Percentiles rank a stretch among this genome's conserved stretches.
Evolutionary conservation across 2,888 invertebrate genomes (phyloP).

Genomic region (Pyrocoelia pectoralis): DNA sequence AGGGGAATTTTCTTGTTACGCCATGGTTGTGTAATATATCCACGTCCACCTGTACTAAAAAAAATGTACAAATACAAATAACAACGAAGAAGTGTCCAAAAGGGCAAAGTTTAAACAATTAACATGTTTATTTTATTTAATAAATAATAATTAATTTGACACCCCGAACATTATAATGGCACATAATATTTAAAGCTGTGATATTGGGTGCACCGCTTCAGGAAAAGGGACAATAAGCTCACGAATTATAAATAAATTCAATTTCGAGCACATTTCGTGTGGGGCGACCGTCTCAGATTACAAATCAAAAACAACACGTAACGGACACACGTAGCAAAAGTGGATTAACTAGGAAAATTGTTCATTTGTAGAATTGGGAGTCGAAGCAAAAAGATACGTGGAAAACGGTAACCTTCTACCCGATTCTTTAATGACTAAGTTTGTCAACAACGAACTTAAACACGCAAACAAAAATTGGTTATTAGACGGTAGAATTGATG

Average conservation of each 20-base stretch:
- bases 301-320: constrained; percentile 78
- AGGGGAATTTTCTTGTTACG: no score
- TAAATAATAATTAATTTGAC: no score
- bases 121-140: no score
- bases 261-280: constrained; percentile 89
- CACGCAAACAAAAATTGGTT: constrained; percentile 76
- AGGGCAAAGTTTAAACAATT: no score
- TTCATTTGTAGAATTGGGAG: constrained; percentile 66
- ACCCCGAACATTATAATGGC: no score
- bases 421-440: constrained; percentile 84
- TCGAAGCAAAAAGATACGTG: constrained; percentile 73
- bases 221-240: constrained; percentile 94
- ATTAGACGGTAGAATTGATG: constrained; percentile 70
- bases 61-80: no score
- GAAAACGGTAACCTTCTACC: constrained; percentile 86
- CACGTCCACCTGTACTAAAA: no score
- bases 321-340: constrained; percentile 31
- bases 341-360: not conserved
- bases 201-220: constrained; percentile 93
- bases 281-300: constrained; percentile 88
- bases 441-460: constrained; percentile 79
- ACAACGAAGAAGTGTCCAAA: no score
- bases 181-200: constrained; percentile 73
- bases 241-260: constrained; percentile 87
- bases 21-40: no score